These are phyloP conservation scores for Epinotia bilunana DNA, from an alignment of 2,888 invertebrate genomes.

Conservation along the genomic window DNA sequence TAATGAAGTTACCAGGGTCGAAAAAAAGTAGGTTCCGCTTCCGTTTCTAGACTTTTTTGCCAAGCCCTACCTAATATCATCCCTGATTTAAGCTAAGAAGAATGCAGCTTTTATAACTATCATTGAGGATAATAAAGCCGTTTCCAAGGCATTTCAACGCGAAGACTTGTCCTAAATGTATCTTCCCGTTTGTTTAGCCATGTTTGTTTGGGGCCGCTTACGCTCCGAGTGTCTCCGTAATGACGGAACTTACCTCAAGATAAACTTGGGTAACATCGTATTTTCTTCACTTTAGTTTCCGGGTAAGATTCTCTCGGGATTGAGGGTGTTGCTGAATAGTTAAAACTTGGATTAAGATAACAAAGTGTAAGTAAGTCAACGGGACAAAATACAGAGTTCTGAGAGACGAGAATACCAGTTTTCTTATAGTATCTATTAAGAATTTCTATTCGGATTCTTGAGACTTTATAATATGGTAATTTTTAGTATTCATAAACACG, in stretches of 20 bases:
- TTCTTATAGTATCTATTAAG: too few species aligned
- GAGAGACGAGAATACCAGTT: too few species aligned
- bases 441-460: too few species aligned
- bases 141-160: not conserved
- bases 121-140: not conserved
- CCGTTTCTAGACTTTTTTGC: too few species aligned
- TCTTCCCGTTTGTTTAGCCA: not conserved
- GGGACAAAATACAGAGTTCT: not conserved
- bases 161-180: conserved; percentile 7
- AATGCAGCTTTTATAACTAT: too few species aligned
- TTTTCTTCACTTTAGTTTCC: conserved; percentile 18
- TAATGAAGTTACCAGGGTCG: too few species aligned
- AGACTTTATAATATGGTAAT: too few species aligned
- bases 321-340: not conserved
- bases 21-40: too few species aligned
- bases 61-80: too few species aligned
- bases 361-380: not conserved
- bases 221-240: conserved; percentile 24
- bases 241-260: conserved; percentile 23
- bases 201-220: conserved; percentile 25
- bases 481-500: too few species aligned
- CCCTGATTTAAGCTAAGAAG: too few species aligned
- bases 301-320: not conserved
- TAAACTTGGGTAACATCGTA: conserved; percentile 1
- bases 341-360: not conserved